These are phyloP conservation scores for Phocoena sinus DNA, from an alignment of 2,113 vertebrate genomes.

Conservation along the genomic window DNA sequence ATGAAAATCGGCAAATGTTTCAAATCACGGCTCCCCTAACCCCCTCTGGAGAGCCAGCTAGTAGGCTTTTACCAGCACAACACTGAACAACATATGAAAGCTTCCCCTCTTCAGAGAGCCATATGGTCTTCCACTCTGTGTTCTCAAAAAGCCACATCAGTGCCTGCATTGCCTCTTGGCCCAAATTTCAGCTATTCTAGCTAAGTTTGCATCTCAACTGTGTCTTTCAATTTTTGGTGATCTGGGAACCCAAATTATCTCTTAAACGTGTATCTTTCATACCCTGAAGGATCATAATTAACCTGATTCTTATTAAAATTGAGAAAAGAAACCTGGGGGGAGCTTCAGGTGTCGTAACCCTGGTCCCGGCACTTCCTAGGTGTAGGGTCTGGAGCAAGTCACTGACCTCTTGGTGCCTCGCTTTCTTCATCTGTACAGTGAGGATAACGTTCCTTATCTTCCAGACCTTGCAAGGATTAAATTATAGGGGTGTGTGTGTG, in stretches of 20 bases:
- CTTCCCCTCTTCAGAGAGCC: neutral
- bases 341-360: neutral
- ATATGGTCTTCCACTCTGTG: fast-evolving
- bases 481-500: neutral
- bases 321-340: neutral
- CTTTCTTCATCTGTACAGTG: neutral
- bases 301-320: neutral
- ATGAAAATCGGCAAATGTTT: neutral
- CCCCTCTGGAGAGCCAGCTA: neutral
- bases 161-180: neutral
- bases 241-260: neutral
- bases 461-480: neutral
- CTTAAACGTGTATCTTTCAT: neutral
- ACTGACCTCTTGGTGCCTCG: neutral
- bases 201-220: neutral
- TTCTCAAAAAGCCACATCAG: neutral
- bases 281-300: neutral
- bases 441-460: neutral
- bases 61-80: neutral
- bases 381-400: neutral
- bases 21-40: fast-evolving
- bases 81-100: fast-evolving
- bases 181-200: neutral
- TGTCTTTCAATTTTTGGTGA: neutral
- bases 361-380: too few relatives aligned